Conservation (phyloP, 2,888 invertebrate genomes). For the Drosophila nigritarsus region DNA sequence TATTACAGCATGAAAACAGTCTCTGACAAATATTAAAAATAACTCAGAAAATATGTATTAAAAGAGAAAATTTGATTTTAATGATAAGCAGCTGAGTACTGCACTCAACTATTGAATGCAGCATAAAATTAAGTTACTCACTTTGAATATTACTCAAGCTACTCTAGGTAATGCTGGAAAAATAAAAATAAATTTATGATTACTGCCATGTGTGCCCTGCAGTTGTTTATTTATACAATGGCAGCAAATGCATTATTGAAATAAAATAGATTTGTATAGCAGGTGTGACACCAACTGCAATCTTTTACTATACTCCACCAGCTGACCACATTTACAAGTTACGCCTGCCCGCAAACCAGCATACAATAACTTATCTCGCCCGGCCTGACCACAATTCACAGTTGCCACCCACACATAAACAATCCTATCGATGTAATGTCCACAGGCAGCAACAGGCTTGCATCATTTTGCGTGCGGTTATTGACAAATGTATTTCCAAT, state of each 20-base stretch:
- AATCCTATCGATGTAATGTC: conserved; percentile 40
- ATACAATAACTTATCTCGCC: conserved; percentile 65
- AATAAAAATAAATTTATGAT: conserved; percentile 54
- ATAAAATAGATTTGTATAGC: conserved; percentile 69
- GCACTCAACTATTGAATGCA: background rate
- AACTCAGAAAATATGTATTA: background rate
- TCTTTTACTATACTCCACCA: conserved; percentile 1
- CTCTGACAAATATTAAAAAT: conserved; percentile 37
- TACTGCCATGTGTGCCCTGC: conserved; percentile 34
- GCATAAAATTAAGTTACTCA: background rate
- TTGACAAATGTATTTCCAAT: conserved; percentile 79
- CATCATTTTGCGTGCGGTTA: conserved; percentile 71
- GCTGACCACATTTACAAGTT: conserved; percentile 66
- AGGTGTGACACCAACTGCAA: conserved; percentile 62
- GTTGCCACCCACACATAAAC: conserved; percentile 19
- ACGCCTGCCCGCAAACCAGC: conserved; percentile 49
- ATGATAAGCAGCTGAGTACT: background rate
- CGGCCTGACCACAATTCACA: conserved; percentile 37
- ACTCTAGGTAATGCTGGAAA: conserved; percentile 22
- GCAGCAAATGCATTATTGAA: conserved; percentile 63
- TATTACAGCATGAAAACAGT: conserved; percentile 46
- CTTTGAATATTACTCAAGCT: conserved; percentile 2
- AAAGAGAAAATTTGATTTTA: background rate
- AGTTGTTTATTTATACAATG: conserved; percentile 69
- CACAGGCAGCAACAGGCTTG: conserved; percentile 54